A percentile compares a stretch with the other conserved stretches of the same genome.
These are phyloP conservation scores for Drosophila littoralis DNA, from an alignment of 1,140 invertebrate genomes.

Conservation along the genomic window DNA sequence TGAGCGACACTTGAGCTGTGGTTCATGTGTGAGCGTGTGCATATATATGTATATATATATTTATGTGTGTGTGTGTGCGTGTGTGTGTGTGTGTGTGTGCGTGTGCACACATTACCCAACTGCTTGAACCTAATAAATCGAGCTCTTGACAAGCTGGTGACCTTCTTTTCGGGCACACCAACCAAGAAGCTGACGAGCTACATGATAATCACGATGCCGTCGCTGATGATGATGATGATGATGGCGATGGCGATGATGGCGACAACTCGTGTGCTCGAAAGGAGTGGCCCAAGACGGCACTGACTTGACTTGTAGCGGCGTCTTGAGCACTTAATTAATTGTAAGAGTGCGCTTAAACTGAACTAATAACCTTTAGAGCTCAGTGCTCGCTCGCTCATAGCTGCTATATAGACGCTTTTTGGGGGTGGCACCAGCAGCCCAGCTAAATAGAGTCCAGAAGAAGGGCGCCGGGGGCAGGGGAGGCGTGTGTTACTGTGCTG, in stretches of 20 bases:
- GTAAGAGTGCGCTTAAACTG: constrained; percentile 74
- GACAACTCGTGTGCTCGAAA: constrained; percentile 24
- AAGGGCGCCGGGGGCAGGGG: background rate
- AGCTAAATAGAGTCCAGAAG: background rate
- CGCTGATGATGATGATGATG: background rate
- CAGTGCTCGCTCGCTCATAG: background rate
- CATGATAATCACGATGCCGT: constrained; percentile 17
- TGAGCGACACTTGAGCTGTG: constrained; percentile 62
- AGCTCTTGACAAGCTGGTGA: constrained; percentile 70
- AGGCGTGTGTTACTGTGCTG: background rate
- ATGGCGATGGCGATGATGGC: constrained; percentile 15
- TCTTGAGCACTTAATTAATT: constrained; percentile 81
- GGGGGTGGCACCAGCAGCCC: background rate
- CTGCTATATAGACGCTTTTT: too few species aligned
- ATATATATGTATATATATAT: background rate
- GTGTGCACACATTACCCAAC: constrained; percentile 52
- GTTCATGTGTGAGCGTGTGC: constrained; percentile 3
- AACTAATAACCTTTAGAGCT: constrained; percentile 80
- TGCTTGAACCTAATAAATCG: constrained; percentile 82
- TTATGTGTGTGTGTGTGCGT: constrained; percentile 24
- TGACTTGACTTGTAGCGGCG: constrained; percentile 52
- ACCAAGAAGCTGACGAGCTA: constrained; percentile 11
- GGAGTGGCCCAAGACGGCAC: constrained; percentile 45
- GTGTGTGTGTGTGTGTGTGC: constrained; percentile 29
- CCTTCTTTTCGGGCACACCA: constrained; percentile 65